Conservation (phyloP, 2,888 invertebrate genomes). For the Ctena decussata region DNA sequence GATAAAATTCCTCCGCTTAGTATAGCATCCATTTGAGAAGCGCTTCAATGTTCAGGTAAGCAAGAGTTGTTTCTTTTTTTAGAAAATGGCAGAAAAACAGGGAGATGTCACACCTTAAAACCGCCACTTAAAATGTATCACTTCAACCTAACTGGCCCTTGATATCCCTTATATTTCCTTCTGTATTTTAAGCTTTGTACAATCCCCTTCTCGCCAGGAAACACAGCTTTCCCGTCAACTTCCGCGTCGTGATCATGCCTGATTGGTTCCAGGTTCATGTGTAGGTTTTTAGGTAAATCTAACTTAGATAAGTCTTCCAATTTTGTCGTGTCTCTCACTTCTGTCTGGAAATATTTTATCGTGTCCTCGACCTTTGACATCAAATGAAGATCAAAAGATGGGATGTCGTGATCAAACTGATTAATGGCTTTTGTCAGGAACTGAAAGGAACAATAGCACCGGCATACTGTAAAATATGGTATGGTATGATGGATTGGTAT, state of each 20-base stretch:
- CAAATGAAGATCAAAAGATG: slow-evolving; percentile 93
- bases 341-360: slow-evolving; percentile 78
- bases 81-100: too few relatives aligned
- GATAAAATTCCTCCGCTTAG: too few relatives aligned
- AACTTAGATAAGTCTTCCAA: slow-evolving; percentile 81
- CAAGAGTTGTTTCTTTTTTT: too few relatives aligned
- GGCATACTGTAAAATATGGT: too few relatives aligned
- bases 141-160: neutral
- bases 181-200: slow-evolving; percentile 94
- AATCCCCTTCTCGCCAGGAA: slow-evolving; percentile 94
- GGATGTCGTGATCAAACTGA: slow-evolving; percentile 92
- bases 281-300: slow-evolving; percentile 95
- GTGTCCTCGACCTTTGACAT: slow-evolving; percentile 90
- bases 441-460: slow-evolving; percentile 72
- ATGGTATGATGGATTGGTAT: too few relatives aligned
- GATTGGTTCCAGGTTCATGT: slow-evolving; percentile 93
- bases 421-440: slow-evolving; percentile 91
- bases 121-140: neutral
- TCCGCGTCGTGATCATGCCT: slow-evolving; percentile 94
- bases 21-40: too few relatives aligned
- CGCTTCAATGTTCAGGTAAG: too few relatives aligned
- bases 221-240: slow-evolving; percentile 93
- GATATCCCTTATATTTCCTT: slow-evolving; percentile 90
- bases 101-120: too few relatives aligned
- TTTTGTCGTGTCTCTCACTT: slow-evolving; percentile 75